Evolutionary conservation across 2,888 invertebrate species (phyloP), one percentile per base, ranked within the genome.

Genomic region (Tiphia femorata): DNA sequence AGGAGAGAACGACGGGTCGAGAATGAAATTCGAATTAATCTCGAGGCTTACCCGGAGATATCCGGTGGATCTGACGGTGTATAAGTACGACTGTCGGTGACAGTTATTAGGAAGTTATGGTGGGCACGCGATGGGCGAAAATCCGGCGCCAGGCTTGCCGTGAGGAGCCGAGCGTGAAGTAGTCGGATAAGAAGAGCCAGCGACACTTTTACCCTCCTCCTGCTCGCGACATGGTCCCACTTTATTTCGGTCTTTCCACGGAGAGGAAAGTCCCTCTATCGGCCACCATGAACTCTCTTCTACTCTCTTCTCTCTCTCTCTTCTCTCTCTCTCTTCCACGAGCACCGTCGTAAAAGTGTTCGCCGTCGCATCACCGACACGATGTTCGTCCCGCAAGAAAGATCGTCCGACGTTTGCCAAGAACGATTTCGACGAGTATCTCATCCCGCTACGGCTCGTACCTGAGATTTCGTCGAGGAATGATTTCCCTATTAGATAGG

Each of bases 61-160:
- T 37, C 47, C 58, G 23, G 53, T n/a, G 33, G 47, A 37, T 46
- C 35, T 38, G 47, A 42, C 42, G 38, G 54, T 53, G 56, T 49
- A 55, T 30, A 41, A 40, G 53, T 55, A 40, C 53, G 61, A 46
- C 62, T 72, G 72, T 48, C 58, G 43, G 55, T 71, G 75, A 69
- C 75, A 73, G 69, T 73, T 73, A 73, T 73, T 73, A 69, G 65
- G 53, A 62, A 67, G 64, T 69, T 67, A 66, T 62, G 49, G n/a
- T 35, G 57, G 23, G n/a, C n/a, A n/a, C n/a, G 23, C 42, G 14
- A 16, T 17, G n/a, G 21, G 41, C 30, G 58, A 56, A 58, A 55
- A 49, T 40, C 48, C 53, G 12, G 19, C 43, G 60, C 25, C 43
- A 49, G 54, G 2, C 55, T 60, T 41, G 33, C 44, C 30, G 44